Base-by-base conservation (phyloP, 2,113 vertebrate species). In the Quiscalus mexicanus region DNA sequence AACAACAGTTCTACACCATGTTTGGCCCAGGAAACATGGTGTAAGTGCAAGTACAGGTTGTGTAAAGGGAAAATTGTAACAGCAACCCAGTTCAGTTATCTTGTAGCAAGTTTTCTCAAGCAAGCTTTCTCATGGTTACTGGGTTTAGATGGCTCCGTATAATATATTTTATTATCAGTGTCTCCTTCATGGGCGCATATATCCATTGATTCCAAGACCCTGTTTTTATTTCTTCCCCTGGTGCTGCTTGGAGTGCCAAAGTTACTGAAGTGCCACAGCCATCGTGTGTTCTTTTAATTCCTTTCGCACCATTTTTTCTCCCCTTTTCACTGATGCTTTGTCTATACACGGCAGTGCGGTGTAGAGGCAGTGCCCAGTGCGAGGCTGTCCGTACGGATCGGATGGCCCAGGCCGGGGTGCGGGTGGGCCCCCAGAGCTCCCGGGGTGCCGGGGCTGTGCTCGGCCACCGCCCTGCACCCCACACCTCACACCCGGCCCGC, bases 321-420 rank as follows among this genome's bases (percentile, higher is more conserved):
- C 33, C 9, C 0, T n/a, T n/a, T 15, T 20, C n/a, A 2, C 10
- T 35, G 15, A 5, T 4, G 31, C 33, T 42, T 20, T 15, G 59
- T 9, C 18, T 6, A 1, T 1, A 3, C 20, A 1, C 2, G 35
- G 37, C 5, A 0, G 9, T 2, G 75, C 22, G 49, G 16, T 35
- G 50, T 12, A 0, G 1, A 21, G 4, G 58, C 41, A 0, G 31
- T 5, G 0, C 18, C 5, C 41, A 6, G 6, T 12, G 4, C 9
- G 71, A 37, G 31, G 19, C 6, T 37, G 20, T 20, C 55, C 19
- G 31, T 15, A 1, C 47, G n/a, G 33, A 27, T 6, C 23, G 31
- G 23, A 44, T 17, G 42, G 11, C 21, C 1, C 15, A 9, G 24
- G 7, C 24, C 4, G 37, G 59, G 25, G 0, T 28, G 3, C 31